These are phyloP conservation scores for Hyles euphorbiae DNA, from an alignment of 1,140 invertebrate species.

Conservation along the genomic window DNA sequence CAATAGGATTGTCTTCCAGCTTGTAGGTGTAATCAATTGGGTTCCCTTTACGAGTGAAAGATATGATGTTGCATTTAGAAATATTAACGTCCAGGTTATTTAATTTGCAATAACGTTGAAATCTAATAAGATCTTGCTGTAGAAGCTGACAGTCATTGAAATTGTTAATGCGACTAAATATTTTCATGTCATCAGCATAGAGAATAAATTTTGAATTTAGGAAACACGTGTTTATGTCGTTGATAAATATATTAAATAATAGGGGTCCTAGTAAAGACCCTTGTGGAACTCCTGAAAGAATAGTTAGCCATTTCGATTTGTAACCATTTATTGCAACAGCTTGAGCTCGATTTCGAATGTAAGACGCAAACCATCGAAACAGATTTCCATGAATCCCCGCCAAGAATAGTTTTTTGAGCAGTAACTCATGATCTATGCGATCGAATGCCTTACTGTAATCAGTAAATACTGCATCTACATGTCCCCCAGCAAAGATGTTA, in stretches of 20 bases:
- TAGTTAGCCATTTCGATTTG: no score
- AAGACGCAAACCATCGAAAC: conserved; percentile 29
- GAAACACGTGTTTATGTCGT: no score
- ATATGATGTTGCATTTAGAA: no score
- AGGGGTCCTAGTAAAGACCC: conserved; percentile 22
- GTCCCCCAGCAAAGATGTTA: conserved; percentile 19
- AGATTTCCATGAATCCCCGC: conserved; percentile 23
- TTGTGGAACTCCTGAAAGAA: conserved; percentile 14
- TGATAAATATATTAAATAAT: conserved; percentile 17
- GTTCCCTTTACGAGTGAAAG: conserved; percentile 18
- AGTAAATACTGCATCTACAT: conserved; percentile 36
- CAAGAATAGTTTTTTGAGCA: conserved; percentile 10
- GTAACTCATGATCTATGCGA: neutral
- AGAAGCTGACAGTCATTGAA: conserved; percentile 11
- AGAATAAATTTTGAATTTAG: conserved; percentile 9
- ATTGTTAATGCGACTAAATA: conserved; percentile 18
- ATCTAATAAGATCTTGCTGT: conserved; percentile 9
- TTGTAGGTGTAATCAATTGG: neutral
- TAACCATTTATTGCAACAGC: no score
- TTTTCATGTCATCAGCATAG: conserved; percentile 31
- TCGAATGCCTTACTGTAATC: conserved; percentile 38
- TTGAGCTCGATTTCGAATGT: conserved; percentile 3
- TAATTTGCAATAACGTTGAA: conserved; percentile 17
- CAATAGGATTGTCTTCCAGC: neutral
- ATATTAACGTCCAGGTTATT: conserved; percentile 25